Evolutionary conservation across 2,113 vertebrate genomes (phyloP), one percentile per base, ranked within the genome.

Genomic region (Passer domesticus): DNA sequence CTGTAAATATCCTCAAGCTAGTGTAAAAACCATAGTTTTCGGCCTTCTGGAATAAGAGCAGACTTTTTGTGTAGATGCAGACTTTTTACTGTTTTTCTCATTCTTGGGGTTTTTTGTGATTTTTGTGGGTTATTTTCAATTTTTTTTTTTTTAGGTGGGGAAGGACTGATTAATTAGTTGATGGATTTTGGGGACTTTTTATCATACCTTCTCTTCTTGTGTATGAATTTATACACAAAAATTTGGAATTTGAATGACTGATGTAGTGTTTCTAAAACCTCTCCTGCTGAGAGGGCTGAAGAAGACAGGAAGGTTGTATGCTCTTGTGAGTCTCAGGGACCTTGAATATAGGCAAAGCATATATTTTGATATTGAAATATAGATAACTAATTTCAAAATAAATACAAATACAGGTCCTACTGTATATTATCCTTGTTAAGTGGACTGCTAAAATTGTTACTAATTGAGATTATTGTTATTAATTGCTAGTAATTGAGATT

Each of bases 91-190:
- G 39, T 41, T 41, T 41, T 41, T 41, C 39, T 41, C 39, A 41
- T 52, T 60, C 8, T 79, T 76, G 24, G 5, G 6, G 1, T 6
- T 33, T 47, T 53, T 55, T 47, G 18, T 55, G 13, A 6, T 3
- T 75, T 64, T 31, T 15, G 18, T 22, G 14, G 3, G 1, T 21
- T 75, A 23, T 67, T 17, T 8, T 0, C 4, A 4, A 33, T 18
- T 64, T 56, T 33, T 11, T 6, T 6, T 7, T 39, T 25, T 67
- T 56, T 33, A 11, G 1, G 3, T 2, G 4, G 2, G 5, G 6
- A 22, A 20, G 12, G 7, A 3, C 4, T 73, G 56, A 37, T 22
- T 58, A 43, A 37, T 58, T 70, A 52, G 13, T 44, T 9, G 24
- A 11, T 59, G 30, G 22, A 47, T 60, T 86, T 86, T 20, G 19